A percentile compares a stretch with the other conserved stretches of the same genome.
These are phyloP conservation scores for Rhagonycha fulva DNA, from an alignment of 2,888 invertebrate genomes.

Conservation along the genomic window DNA sequence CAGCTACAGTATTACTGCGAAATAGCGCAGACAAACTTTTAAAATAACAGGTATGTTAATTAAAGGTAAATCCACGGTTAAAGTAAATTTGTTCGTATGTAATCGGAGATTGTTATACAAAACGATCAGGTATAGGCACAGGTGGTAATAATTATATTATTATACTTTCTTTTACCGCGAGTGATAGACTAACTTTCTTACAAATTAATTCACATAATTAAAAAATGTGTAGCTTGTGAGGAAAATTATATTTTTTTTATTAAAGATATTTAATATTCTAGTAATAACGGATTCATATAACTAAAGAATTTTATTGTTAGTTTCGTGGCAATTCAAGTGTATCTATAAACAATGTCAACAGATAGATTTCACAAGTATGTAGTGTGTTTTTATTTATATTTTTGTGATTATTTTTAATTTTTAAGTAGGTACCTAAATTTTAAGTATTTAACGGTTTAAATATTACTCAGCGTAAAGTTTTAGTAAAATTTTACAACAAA, in stretches of 20 bases:
- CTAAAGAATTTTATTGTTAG: conserved; percentile 2
- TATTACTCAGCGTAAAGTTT: neutral
- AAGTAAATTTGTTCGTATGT: neutral
- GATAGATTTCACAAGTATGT: conserved; percentile 69
- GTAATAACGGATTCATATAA: neutral
- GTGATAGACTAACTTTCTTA: neutral
- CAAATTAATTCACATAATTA: neutral
- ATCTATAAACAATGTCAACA: conserved; percentile 58
- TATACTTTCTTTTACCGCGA: neutral
- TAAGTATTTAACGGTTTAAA: neutral
- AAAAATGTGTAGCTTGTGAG: neutral
- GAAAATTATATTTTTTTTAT: neutral
- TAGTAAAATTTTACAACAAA: neutral
- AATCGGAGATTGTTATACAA: neutral
- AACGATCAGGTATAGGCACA: neutral
- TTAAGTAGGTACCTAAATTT: neutral
- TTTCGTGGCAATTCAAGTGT: conserved; percentile 13
- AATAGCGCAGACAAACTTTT: neutral
- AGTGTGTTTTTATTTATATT: neutral
- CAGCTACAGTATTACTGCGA: neutral
- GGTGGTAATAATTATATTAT: neutral
- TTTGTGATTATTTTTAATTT: neutral
- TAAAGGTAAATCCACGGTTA: neutral
- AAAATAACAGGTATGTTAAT: neutral
- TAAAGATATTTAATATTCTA: neutral